Percentiles rank a stretch among this genome's conserved stretches.
These are phyloP conservation scores for Phenganax marumi DNA, from an alignment of 92 coral and sea anemone species.

Conservation along the genomic window DNA sequence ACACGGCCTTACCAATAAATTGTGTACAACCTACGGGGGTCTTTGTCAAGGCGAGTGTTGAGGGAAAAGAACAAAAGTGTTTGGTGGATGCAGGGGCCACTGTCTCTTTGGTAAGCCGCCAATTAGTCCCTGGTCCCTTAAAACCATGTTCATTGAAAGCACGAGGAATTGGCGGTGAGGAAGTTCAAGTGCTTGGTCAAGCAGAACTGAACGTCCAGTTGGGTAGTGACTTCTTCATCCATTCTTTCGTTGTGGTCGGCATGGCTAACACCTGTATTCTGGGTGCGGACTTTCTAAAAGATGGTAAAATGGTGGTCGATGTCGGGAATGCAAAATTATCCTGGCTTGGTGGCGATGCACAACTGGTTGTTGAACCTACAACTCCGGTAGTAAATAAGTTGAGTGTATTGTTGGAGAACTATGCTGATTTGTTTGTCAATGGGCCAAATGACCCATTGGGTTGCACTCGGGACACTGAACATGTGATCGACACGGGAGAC, in stretches of 20 bases:
- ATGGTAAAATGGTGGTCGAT: not conserved
- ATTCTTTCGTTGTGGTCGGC: not conserved
- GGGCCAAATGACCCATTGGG: slow-evolving; percentile 8
- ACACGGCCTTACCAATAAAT: not conserved
- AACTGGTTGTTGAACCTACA: not conserved
- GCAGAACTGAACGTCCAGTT: not conserved
- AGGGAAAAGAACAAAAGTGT: not conserved
- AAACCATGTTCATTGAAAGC: slow-evolving; percentile 8
- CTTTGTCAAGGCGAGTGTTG: not conserved
- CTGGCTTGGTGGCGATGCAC: not conserved
- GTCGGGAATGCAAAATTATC: not conserved
- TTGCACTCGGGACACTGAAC: not conserved
- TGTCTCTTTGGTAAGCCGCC: not conserved
- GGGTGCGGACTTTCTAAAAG: not conserved
- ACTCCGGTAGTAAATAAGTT: not conserved
- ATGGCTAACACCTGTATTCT: not conserved
- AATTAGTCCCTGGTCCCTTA: not conserved
- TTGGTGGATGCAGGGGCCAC: not conserved
- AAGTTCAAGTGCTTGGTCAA: not conserved
- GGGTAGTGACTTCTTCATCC: not conserved
- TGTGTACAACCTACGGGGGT: slow-evolving; percentile 2
- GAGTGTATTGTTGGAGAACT: not conserved
- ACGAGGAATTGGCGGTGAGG: slow-evolving; percentile 20
- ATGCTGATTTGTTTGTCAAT: not conserved
- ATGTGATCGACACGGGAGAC: slow-evolving; percentile 20